These are phyloP conservation scores for Magallana ariakensis DNA, from an alignment of 1,140 invertebrate genomes.

Conservation along the genomic window DNA sequence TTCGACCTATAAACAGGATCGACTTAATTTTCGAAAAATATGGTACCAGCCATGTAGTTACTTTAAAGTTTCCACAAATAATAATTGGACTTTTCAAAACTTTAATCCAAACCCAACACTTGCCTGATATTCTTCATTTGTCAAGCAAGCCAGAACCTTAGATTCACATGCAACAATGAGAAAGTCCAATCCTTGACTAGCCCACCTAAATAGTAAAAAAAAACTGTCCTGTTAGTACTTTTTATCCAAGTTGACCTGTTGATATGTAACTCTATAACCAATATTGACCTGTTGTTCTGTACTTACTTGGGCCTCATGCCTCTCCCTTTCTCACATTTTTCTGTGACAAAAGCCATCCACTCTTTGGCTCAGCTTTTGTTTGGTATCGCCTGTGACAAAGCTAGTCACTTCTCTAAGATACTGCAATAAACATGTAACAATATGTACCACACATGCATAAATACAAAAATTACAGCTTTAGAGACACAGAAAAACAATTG, in stretches of 20 bases:
- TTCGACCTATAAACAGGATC: no score
- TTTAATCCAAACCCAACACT: background rate
- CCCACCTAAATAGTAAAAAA: constrained; percentile 76
- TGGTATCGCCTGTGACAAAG: constrained; percentile 81
- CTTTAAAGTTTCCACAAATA: no score
- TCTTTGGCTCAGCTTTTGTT: constrained; percentile 80
- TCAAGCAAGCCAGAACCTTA: constrained; percentile 86
- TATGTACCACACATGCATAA: no score
- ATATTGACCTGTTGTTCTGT: background rate
- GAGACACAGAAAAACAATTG: no score
- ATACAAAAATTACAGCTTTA: no score
- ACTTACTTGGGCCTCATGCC: constrained; percentile 89
- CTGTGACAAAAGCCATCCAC: constrained; percentile 93
- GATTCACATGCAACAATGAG: constrained; percentile 90
- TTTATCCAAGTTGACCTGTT: no score
- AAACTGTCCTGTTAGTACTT: no score
- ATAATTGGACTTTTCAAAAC: no score
- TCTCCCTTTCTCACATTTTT: constrained; percentile 89
- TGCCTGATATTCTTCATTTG: constrained; percentile 88
- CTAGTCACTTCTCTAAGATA: constrained; percentile 90
- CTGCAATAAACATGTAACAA: constrained; percentile 77
- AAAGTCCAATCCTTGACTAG: constrained; percentile 87
- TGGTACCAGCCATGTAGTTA: no score
- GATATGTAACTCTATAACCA: no score
- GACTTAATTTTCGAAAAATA: no score